Conservation (phyloP, 1,140 invertebrate genomes). For the Chrysomallon squamiferum region DNA sequence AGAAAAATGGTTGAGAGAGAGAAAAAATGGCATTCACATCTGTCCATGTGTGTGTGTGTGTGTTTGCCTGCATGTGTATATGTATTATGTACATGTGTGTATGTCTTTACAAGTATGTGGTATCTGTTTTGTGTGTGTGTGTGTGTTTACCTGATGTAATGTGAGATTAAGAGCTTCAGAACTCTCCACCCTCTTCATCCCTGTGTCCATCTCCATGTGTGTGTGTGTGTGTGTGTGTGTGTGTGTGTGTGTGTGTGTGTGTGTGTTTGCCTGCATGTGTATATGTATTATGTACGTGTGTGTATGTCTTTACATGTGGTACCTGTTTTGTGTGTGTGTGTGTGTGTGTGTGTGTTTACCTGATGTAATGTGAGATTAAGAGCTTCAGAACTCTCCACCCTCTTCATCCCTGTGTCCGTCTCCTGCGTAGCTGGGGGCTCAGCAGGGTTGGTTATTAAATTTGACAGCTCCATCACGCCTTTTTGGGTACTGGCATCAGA, state of each 20-base stretch:
- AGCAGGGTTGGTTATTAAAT: not conserved
- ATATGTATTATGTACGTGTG: too few relatives aligned
- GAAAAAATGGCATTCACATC: not conserved
- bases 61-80: too few relatives aligned
- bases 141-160: not conserved
- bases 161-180: conserved; percentile 1
- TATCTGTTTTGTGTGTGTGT: too few relatives aligned
- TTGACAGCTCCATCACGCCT: not conserved
- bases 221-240: too few relatives aligned
- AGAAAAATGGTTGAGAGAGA: not conserved
- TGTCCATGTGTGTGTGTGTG: too few relatives aligned
- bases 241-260: too few relatives aligned
- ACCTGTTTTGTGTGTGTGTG: too few relatives aligned
- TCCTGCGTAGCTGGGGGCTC: not conserved
- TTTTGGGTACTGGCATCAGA: not conserved
- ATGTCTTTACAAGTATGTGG: too few relatives aligned
- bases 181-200: conserved; percentile 1
- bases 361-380: conserved; percentile 3
- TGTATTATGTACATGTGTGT: too few relatives aligned
- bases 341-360: too few relatives aligned
- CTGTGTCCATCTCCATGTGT: not conserved
- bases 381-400: not conserved
- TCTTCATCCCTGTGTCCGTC: not conserved
- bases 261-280: too few relatives aligned
- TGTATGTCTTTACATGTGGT: too few relatives aligned